Evolutionary conservation across 2,113 vertebrate genomes (phyloP).

Genomic region (Calidris pugnax): DNA sequence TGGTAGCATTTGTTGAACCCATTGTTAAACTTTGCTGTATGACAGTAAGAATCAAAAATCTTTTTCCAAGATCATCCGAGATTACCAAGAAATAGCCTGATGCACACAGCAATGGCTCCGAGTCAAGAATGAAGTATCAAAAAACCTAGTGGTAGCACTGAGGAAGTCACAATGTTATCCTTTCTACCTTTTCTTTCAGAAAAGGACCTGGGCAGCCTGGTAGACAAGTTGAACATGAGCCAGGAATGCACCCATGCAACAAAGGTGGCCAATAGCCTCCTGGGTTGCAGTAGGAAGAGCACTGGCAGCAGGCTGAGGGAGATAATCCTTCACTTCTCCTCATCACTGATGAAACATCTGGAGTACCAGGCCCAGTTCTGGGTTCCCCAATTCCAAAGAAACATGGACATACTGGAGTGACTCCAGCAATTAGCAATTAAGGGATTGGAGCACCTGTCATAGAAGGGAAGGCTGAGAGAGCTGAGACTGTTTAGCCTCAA

Average conservation of each 20-base stretch:
- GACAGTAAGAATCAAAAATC: background rate
- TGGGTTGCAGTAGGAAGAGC: background rate
- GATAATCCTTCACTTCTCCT: background rate
- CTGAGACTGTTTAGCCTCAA: background rate
- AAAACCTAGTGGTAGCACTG: background rate
- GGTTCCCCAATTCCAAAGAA: background rate
- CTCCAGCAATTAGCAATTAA: background rate
- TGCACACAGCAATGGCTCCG: background rate
- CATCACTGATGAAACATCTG: background rate
- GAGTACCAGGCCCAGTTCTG: background rate
- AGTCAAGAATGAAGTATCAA: background rate
- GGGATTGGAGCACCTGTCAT: background rate
- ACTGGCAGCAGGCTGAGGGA: background rate
- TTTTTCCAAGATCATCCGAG: background rate
- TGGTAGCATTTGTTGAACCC: background rate
- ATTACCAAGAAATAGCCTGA: background rate
- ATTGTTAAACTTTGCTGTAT: background rate
- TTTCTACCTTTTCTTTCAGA: background rate
- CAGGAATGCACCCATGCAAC: background rate
- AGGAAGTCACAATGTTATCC: background rate
- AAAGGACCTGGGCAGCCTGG: background rate
- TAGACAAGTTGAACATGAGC: background rate
- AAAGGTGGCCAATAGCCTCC: background rate
- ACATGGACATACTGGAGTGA: background rate
- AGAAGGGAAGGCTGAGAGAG: background rate